phyloP scores from a whole-genome alignment of 1,140 invertebrate genomes.

The Colletes gigas region DNA sequence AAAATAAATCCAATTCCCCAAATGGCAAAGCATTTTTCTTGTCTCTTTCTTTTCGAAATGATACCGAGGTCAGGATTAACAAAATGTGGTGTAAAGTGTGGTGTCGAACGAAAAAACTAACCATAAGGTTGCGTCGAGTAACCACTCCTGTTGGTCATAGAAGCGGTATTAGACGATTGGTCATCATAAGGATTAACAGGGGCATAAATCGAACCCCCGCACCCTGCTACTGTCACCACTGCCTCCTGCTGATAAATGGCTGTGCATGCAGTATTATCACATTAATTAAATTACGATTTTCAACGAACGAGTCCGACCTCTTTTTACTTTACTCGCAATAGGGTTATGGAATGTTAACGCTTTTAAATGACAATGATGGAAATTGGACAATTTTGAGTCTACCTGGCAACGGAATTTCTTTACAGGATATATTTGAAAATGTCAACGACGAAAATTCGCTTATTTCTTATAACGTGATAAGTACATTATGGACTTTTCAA shows the following conservation, averaged over 20 bases:
- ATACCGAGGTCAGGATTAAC: conserved; percentile 25
- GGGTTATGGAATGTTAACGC: not conserved
- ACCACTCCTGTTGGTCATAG: conserved; percentile 71
- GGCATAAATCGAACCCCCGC: conserved; percentile 68
- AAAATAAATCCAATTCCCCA: not conserved
- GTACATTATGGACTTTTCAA: no score
- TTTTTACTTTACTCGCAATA: not conserved
- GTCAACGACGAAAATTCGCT: no score
- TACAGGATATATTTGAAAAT: no score
- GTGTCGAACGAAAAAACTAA: conserved; percentile 68
- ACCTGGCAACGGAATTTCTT: not conserved
- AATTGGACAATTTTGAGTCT: no score
- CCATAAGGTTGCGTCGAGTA: conserved; percentile 74
- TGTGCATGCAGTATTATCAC: conserved; percentile 62
- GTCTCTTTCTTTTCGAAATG: not conserved
- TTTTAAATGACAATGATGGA: not conserved
- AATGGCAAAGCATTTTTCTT: conserved; percentile 43
- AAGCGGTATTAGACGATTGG: conserved; percentile 71
- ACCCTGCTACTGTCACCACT: conserved; percentile 64
- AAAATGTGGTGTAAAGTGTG: conserved; percentile 23
- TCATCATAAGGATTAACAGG: conserved; percentile 71
- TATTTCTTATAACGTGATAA: no score
- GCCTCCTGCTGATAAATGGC: conserved; percentile 75
- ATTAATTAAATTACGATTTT: conserved; percentile 43
- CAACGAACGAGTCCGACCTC: not conserved